These are phyloP conservation scores for Holothuria glaberrima DNA, from an alignment of 35 echinoderm and acorn worm genomes.

Conservation along the genomic window DNA sequence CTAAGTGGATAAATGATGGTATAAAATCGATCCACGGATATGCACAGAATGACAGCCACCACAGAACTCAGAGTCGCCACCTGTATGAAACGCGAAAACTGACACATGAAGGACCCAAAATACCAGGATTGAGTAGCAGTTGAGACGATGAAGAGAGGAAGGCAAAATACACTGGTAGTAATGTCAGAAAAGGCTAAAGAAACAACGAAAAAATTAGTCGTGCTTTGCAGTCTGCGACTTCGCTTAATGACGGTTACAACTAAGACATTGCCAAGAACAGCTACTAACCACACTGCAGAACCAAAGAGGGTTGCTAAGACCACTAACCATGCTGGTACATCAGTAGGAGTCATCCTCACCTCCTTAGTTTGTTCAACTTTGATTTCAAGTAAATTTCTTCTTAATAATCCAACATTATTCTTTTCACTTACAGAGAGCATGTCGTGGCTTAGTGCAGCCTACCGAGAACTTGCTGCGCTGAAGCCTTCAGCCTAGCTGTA, in stretches of 20 bases:
- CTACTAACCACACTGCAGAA: slow-evolving; percentile 9
- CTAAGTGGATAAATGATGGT: slow-evolving; percentile 97
- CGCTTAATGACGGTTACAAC: slow-evolving; percentile 75
- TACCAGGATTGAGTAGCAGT: slow-evolving; percentile 69
- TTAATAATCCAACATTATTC: no score
- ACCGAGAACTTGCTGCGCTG: no score
- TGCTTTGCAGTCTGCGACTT: slow-evolving; percentile 86
- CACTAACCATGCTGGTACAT: background rate
- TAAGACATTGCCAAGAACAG: slow-evolving; percentile 72
- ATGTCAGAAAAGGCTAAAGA: slow-evolving; percentile 87
- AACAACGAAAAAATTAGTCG: slow-evolving; percentile 97
- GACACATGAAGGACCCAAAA: slow-evolving; percentile 81
- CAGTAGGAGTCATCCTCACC: background rate
- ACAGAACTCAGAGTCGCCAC: slow-evolving; percentile 75
- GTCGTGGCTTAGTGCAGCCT: no score
- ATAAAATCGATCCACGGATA: slow-evolving; percentile 88
- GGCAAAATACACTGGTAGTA: slow-evolving; percentile 75
- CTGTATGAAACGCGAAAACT: slow-evolving; percentile 78
- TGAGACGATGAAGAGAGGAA: slow-evolving; percentile 72
- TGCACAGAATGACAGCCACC: slow-evolving; percentile 78
- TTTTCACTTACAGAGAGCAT: no score
- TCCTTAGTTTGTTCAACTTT: background rate
- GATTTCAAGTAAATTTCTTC: no score
- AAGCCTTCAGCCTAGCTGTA: no score
- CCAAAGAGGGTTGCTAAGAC: slow-evolving; percentile 8